Evolutionary conservation across 2,113 vertebrate species (phyloP), one percentile per base, ranked within the genome.

Genomic region (Sinocyclocheilus anshuiensis): DNA sequence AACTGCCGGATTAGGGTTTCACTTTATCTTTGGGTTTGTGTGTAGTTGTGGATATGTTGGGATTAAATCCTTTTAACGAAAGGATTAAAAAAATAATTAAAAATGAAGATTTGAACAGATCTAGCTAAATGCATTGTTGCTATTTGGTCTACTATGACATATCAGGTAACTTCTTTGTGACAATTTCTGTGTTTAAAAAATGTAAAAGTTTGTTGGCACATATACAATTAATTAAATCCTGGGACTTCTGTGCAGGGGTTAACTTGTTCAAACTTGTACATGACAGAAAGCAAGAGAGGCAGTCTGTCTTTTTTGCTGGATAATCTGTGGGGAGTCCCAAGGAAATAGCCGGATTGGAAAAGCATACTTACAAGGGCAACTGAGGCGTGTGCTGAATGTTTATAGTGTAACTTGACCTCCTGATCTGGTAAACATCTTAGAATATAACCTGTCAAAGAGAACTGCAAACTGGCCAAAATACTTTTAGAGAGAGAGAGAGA

Each of bases 1-100:
- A 71, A 9, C 78, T 57, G 16, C 12, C 26, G 48, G 87, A 88
- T 85, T 85, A 88, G 26, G 39, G 69, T 63, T 77, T 67, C 59
- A 57, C 81, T 59, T 48, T 63, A 63, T 81, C 59, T 67, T 53
- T 57, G 18, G 36, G 67, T 39, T 74, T 42, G 74, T 78, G 50
- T 76, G 48, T 85, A 77, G 61, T 36, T 84, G 50, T 81, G 77
- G 85, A 67, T 48, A 85, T 53, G 59, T 86, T 69, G 39, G 33
- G 42, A 67, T 83, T 1, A 86, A 87, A 90, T 82, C 87, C 84
- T 81, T 77, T 88, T 88, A 86, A 86, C 45, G 39, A 61, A 77
- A 83, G 57, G 82, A 86, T 87, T 86, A 50, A 75, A 77, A 87
- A 48, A 84, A 36, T 4, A 48, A 77, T 61, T 65, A 20, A 76